Evolutionary conservation across 2,113 vertebrate species (phyloP), one percentile per base, ranked within the genome.

Genomic region (Parotia lawesii): DNA sequence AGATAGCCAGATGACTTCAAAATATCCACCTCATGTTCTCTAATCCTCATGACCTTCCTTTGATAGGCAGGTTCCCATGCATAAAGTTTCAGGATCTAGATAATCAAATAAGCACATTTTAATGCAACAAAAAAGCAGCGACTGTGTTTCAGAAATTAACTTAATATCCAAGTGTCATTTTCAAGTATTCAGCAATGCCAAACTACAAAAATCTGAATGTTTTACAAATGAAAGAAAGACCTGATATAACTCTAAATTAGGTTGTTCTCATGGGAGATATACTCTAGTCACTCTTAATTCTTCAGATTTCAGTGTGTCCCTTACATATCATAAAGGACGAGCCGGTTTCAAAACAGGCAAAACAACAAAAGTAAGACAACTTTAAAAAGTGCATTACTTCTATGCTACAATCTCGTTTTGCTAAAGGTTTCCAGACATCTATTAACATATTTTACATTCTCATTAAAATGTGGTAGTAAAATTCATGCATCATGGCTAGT

Each of bases 51-150:
- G 45, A 98, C 90, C 73, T 97, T 98, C 66, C 83, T 95, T 77
- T 96, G 96, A 91, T 97, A 98, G 13, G 92, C 96, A 60, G 94
- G 86, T 64, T 98, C 97, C 97, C 97, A 98, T 12, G 96, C 94
- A 65, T 97, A 96, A 88, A 98, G 92, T 85, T 98, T 98, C 42
- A 98, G 92, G 18, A 97, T 96, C 98, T 98, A 72, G 60, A 87
- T 19, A 62, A 61, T 60, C 37, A 90, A 64, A 90, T 6, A 78
- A 42, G 33, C 27, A 56, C 31, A 58, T 60, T 71, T 62, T 33
- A 76, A 58, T 40, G 89, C 61, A 78, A 61, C 9, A 60, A 60
- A 51, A 74, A 66, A 35, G 8, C 37, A 83, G 11, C 23, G 20
- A 58, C 65, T 7, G 13, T 13, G 38, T 21, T 50, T 84, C 44